These are phyloP conservation scores for Grallaria varia DNA, from an alignment of 2,113 vertebrate species.

Conservation along the genomic window DNA sequence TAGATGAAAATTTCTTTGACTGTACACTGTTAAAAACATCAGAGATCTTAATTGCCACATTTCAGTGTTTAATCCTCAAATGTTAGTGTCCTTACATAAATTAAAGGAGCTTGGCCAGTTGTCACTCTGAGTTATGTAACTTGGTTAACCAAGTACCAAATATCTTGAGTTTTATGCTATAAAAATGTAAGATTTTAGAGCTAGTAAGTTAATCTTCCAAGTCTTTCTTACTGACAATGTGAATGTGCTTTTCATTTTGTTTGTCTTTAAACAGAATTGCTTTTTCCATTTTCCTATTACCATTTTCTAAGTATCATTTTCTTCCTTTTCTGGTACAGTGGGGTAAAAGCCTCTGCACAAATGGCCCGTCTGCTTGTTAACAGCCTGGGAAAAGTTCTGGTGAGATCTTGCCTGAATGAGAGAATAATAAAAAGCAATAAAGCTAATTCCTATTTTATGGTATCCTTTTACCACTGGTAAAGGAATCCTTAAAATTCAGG, in stretches of 20 bases:
- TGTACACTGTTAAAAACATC: not conserved
- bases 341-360: not conserved
- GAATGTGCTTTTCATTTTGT: not conserved
- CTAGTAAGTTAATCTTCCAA: not conserved
- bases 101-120: not conserved
- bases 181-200: not conserved
- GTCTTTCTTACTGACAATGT: not conserved
- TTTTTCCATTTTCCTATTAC: not conserved
- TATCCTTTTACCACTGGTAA: not conserved
- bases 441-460: not conserved
- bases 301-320: not conserved
- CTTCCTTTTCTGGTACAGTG: not conserved
- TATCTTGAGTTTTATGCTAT: not conserved
- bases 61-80: not conserved
- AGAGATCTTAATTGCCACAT: not conserved
- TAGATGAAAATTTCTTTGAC: constrained; percentile 36
- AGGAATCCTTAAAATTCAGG: constrained; percentile 1
- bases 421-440: constrained; percentile 30
- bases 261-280: not conserved
- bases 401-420: constrained; percentile 17
- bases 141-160: not conserved
- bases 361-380: not conserved
- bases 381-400: not conserved
- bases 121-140: not conserved
- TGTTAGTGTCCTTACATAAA: not conserved